phyloP scores from a whole-genome alignment of 2,113 vertebrate species.

The Macquaria ambigua region DNA sequence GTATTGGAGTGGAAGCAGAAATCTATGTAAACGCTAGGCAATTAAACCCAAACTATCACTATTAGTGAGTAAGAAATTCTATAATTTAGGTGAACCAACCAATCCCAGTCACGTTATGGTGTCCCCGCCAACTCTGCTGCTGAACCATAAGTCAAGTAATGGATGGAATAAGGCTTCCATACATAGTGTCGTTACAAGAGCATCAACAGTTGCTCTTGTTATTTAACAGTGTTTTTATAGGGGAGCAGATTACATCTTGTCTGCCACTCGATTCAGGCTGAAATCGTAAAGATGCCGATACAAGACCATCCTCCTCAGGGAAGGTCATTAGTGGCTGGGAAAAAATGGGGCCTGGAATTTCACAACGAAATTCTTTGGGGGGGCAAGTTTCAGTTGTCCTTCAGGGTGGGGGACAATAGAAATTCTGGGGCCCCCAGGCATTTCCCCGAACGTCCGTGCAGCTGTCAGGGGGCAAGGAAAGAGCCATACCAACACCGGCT shows the following conservation, averaged over 20 bases:
- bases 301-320: conserved; percentile 10
- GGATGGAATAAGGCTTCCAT: conserved; percentile 5
- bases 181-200: neutral
- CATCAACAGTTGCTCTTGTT: conserved; percentile 53
- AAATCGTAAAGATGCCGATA: conserved; percentile 46
- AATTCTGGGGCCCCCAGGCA: neutral
- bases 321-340: conserved; percentile 47
- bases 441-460: conserved; percentile 42
- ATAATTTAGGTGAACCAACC: neutral
- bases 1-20: neutral
- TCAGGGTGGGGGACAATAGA: conserved; percentile 5
- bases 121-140: neutral
- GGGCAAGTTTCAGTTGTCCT: conserved; percentile 1
- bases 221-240: conserved; percentile 31
- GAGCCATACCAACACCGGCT: conserved; percentile 21
- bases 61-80: too few species aligned
- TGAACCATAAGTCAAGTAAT: conserved; percentile 7
- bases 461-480: conserved; percentile 45
- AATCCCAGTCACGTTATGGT: neutral
- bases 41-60: neutral
- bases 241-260: conserved; percentile 24
- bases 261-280: conserved; percentile 15
- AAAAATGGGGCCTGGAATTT: conserved; percentile 33
- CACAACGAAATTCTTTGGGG: neutral
- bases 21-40: too few species aligned